Evolutionary conservation across 1,140 invertebrate genomes (phyloP), one percentile per base, ranked within the genome.

Genomic region (Samia ricini): DNA sequence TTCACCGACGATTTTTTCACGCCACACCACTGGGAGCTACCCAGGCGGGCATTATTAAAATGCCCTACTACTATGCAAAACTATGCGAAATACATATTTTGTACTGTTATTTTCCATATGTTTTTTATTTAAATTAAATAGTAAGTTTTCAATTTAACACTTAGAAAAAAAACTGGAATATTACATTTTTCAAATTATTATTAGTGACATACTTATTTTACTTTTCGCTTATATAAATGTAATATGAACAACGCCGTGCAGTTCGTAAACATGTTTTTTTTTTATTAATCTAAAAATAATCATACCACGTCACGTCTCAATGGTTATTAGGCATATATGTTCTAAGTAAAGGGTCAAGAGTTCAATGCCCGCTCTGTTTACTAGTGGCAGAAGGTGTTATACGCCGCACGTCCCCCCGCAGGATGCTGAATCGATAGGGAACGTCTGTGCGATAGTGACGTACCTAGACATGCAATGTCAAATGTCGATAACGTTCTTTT

Each of bases 341-440:
- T 33, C n/a, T 33, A 76, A n/a, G n/a, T n/a, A n/a, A 76, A 61
- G 66, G 78, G 76, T 80, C 77, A 82, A 67, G 66, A 68, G 79
- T 73, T 76, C 68, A 71, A 68, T 63, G 72, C 21, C 69, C 74
- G 66, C 2, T 2, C 12, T 36, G 33, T 57, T 36, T 57, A 55
- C 18, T 69, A 58, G 68, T 74, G 69, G 70, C 70, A 67, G 29
- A 71, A 72, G 77, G 66, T 69, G 68, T 56, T 63, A 61, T 48
- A 26, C 52, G 60, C 62, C 24, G 42, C 48, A 29, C 61, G n/a
- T 12, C 33, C 33, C 33, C 33, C 52, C 54, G 57, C 56, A 56
- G 75, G 81, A 84, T 76, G 77, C 81, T 81, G 81, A 77, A 80
- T 84, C 81, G 72, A 84, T 84, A 84, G 71, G 63, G 71, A 51